Base-by-base conservation (phyloP, 2,113 vertebrate species). In the Melospiza melodia region DNA sequence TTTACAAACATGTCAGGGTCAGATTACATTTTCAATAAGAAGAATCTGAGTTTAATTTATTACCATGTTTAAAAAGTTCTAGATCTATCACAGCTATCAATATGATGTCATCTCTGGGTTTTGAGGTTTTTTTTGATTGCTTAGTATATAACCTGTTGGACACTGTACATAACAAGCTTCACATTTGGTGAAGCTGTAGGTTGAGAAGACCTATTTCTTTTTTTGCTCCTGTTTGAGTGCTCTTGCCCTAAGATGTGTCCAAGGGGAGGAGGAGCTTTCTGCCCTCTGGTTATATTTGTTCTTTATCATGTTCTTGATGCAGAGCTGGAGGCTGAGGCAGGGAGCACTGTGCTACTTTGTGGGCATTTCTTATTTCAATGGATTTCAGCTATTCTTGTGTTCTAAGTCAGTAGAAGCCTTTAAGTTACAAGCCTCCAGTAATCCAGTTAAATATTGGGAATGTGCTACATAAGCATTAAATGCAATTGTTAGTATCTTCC, bases 381-480 rank as follows among this genome's bases (percentile, higher is more conserved):
- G 22, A 61, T 86, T 90, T 88, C 68, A 94, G 44, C 30, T 90
- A 44, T 59, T 90, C 44, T 61, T 79, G 39, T 85, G 58, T 58
- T 89, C 87, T 76, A 95, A 88, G 75, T 44, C 65, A 86, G 52
- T 35, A 83, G 55, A 96, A 93, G 55, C 44, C 65, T 88, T 62
- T 67, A 74, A 80, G 63, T 31, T 61, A 62, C 13, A 68, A 84
- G 62, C 54, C 77, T 87, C 73, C 46, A 88, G 55, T 84, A 93
- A 95, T 90, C 48, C 63, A 88, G 61, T 52, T 88, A 77, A 84
- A 88, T 24, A 61, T 20, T 72, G 39, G 20, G 20, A 75, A 95
- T 94, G 55, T 74, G 85, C 82, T 88, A 74, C 25, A 41, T 81
- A 94, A 88, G 88, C 87, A 94, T 77, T 93, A 93, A 83, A 88